Base-by-base conservation (phyloP, 2,797 vertebrate genomes). In the Tapirus indicus region DNA sequence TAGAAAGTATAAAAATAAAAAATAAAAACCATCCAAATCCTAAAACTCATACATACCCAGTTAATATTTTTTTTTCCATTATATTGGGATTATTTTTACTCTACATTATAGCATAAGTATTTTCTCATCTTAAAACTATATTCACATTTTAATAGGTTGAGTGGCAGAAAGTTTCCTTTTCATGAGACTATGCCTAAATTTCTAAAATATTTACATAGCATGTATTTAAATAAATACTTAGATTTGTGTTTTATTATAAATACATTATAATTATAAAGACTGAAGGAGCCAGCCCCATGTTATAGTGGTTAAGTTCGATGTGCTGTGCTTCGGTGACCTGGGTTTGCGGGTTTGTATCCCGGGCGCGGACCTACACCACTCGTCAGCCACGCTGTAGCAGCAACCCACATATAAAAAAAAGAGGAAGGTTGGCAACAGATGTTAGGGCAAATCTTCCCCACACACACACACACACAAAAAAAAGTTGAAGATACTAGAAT, bases 41-140 rank as follows among this genome's bases (percentile, higher is more conserved):
- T 35, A 18, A 44, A 82, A 38, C 4, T 88, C 32, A 47, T 71
- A 56, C 54, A 58, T 68, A 84, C 11, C 52, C 68, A 79, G 25
- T 92, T 88, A 68, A 82, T 38, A 82, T 38, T 54, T 38, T 86
- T 95, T 93, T 62, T 25, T 74, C 44, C 9, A 10, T 49, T 94
- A 18, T 83, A 52, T 52, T 52, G 13, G 49, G 49, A 52, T 52
- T 52, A 52, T 52, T 52, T 52, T 52, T 52, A 52, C 49, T 88
- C 14, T 56, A 25, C 27, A 75, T 88, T 75, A 54, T 82, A 58
- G 23, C 14, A 6, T 83, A 52, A 74, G 12, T 91, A 60, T 58
- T 86, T 91, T 87, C 16, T 21, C 90, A 3, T 38, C 38, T 80
- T 96, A 72, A n/a, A 93, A 95, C 13, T 62, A 16, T 60, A 32